A percentile compares a stretch with the other conserved stretches of the same genome.
Evolutionary conservation across 2,797 vertebrate genomes (phyloP).

Genomic region (Trichosurus vulpecula): DNA sequence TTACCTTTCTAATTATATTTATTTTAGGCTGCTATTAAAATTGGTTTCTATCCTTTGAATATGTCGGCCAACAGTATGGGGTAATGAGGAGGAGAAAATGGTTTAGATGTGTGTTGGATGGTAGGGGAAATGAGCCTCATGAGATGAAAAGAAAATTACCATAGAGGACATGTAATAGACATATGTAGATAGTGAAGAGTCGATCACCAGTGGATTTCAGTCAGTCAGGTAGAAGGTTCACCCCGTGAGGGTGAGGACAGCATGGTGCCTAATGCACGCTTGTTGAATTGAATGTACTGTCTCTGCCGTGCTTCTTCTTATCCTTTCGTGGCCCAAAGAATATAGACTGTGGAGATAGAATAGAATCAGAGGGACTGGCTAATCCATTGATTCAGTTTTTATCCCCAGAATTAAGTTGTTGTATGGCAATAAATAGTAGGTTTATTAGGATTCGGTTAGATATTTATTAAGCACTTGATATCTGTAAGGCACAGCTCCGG

Average conservation of each 20-base stretch:
- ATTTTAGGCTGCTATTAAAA: conserved; percentile 20
- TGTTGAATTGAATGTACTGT: neutral
- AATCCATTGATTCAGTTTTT: neutral
- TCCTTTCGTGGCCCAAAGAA: neutral
- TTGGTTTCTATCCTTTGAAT: neutral
- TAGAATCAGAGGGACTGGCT: neutral
- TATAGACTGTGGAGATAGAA: neutral
- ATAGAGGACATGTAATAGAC: neutral
- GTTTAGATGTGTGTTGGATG: neutral
- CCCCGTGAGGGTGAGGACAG: neutral
- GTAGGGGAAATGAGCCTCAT: neutral
- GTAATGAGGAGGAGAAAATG: neutral
- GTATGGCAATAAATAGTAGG: neutral
- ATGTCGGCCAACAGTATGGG: neutral
- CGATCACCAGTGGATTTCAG: neutral
- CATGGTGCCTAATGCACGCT: neutral
- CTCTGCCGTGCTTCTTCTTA: neutral
- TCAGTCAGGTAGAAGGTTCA: neutral
- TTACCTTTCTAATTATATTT: conserved; percentile 25
- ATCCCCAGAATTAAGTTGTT: neutral
- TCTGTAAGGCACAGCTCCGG: neutral
- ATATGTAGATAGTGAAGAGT: conserved; percentile 18
- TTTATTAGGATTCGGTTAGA: neutral
- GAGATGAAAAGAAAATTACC: neutral
- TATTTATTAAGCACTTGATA: neutral